Conservation (phyloP, 2,888 invertebrate genomes). For the Pyrochroa serraticornis region DNA sequence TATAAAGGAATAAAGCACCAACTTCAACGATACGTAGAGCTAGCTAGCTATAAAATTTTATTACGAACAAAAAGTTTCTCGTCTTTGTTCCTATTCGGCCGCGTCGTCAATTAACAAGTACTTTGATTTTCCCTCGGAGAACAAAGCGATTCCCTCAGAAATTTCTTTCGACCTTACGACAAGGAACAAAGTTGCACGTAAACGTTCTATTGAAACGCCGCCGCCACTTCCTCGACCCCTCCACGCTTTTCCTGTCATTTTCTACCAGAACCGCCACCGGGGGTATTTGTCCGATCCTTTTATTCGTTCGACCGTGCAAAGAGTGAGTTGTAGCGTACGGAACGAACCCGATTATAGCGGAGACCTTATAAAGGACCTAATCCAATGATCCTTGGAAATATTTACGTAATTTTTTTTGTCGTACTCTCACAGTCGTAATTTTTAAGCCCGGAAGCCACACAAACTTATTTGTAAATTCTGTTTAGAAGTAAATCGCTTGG, state of each 20-base stretch:
- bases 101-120: too few relatives aligned
- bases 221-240: conserved; percentile 19
- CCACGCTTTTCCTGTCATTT: conserved; percentile 23
- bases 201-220: conserved; percentile 23
- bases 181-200: conserved; percentile 1
- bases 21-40: too few relatives aligned
- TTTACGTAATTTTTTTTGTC: conserved; percentile 39
- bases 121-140: too few relatives aligned
- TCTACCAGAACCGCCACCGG: conserved; percentile 15
- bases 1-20: too few relatives aligned
- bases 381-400: conserved; percentile 47
- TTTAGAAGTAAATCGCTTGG: neutral
- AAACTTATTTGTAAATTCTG: conserved; percentile 9
- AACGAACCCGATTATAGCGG: conserved; percentile 41
- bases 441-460: conserved; percentile 36
- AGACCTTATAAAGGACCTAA: conserved; percentile 46
- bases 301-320: conserved; percentile 34
- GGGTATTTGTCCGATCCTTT: conserved; percentile 34
- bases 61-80: too few relatives aligned
- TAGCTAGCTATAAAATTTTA: too few relatives aligned
- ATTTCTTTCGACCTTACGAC: too few relatives aligned
- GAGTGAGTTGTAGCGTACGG: conserved; percentile 32
- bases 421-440: conserved; percentile 34
- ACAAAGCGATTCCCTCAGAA: too few relatives aligned
- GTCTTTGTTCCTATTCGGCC: too few relatives aligned